Base-by-base conservation (phyloP, 1,140 invertebrate genomes). In the Matsumurasca onukii region DNA sequence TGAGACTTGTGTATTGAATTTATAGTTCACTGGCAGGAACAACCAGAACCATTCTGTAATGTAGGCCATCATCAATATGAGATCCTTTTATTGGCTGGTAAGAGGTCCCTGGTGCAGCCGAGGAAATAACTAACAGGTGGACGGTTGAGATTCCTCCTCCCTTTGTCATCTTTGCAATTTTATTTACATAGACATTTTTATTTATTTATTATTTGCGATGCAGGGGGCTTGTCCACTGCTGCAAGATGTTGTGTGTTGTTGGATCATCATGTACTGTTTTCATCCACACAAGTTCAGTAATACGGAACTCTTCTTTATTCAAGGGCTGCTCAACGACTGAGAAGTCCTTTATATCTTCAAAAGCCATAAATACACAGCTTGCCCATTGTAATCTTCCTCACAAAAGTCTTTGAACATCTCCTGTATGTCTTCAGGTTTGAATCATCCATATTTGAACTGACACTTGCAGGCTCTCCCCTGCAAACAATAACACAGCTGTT, bases 371-470 rank as follows among this genome's bases (percentile, higher is more conserved):
- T 45, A 45, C 17, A 17, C 17, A 52, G 49, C 22, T 52, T 52
- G 49, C 12, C 49, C 49, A 52, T 52, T 52, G 49, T 52, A 52
- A 22, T 52, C 49, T 52, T 52, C 22, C 20, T 52, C 49, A 52
- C 22, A 52, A 52, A 52, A 52, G 49, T 52, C 49, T 52, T 52
- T 52, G 49, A 52, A 52, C 12, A 20, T 12, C 12, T 12, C 49
- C 12, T 22, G 49, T 52, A 52, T 22, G 49, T 52, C 34, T 39
- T 39, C 34, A 39, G 5, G 34, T 39, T 39, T 39, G 17, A 5
- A 39, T 39, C 17, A 9, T 39, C 49, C 49, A 52, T 22, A 52
- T 12, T 52, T 52, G 20, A 52, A 52, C 49, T 52, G 49, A 22
- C 49, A 52, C 49, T 52, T 52, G 49, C 49, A 52, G 34, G 17